Evolutionary conservation across 2,113 vertebrate species (phyloP), one percentile per base, ranked within the genome.

Genomic region (Baryphthengus martii): DNA sequence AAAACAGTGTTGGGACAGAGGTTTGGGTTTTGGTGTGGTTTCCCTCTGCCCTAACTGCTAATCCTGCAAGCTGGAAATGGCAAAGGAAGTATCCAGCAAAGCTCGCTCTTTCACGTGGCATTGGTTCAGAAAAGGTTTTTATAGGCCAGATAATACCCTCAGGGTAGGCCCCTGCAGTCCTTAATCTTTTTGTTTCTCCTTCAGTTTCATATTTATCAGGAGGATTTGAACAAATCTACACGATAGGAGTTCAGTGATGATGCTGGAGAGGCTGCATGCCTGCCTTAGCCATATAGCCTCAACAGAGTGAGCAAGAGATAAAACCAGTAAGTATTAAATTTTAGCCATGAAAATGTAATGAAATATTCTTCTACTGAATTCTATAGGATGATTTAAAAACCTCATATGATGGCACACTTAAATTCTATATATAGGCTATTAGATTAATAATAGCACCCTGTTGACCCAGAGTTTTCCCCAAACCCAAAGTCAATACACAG

Each of bases 391-490:
- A 84, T 88, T 89, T 74, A 74, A 93, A 88, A 78, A 49, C 20
- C 44, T 84, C 35, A 23, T 76, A 68, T 47, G 76, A 72, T 49
- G 40, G 52, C n/a, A 76, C n/a, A 71, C n/a, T 89, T 94, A 56
- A 84, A 94, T 84, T 81, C 93, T 78, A 11, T 65, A 28, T 75
- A 45, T 92, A 90, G 40, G n/a, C 33, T 72, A 88, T 88, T 93
- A 93, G 88, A 78, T 90, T 90, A 96, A 93, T 75, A 90, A 92
- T 74, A 92, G 56, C 40, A 89, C 19, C 52, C 39, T 84, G 90
- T 81, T 65, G 95, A 93, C 96, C 35, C 76, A 33, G 44, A 90
- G 79, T 68, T 65, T 84, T 90, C 79, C 88, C 49, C 62, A 90
- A 80, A 84, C 37, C 70, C 7, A 1, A 81, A 70, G 89, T 95